A percentile compares a stretch with the other conserved stretches of the same genome.
phyloP scores from a whole-genome alignment of 2,113 vertebrate species.

The Limnothrissa miodon region DNA sequence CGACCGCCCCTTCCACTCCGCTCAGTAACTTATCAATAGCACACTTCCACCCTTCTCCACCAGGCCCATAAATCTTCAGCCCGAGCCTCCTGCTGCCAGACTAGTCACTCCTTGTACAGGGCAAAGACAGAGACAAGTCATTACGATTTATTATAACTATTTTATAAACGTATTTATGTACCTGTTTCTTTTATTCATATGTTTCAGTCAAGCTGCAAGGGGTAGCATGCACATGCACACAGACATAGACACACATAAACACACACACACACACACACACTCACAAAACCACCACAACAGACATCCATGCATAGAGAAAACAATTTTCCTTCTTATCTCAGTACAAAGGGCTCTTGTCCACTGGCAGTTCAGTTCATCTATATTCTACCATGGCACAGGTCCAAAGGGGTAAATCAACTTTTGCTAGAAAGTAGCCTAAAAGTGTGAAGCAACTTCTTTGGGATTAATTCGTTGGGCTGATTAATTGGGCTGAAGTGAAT shows the following conservation, averaged over 20 bases:
- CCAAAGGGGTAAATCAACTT: background rate
- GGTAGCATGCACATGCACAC: background rate
- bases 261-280: too few relatives aligned
- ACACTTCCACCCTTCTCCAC: slow-evolving; percentile 70
- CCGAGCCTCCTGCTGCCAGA: slow-evolving; percentile 57
- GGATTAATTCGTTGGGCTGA: background rate
- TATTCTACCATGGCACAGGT: background rate
- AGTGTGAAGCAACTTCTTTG: background rate
- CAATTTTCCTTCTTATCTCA: background rate
- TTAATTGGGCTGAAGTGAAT: background rate
- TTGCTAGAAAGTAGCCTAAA: background rate
- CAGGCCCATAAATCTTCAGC: slow-evolving; percentile 72
- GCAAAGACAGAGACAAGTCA: background rate
- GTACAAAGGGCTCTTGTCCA: too few relatives aligned
- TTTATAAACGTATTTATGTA: too few relatives aligned
- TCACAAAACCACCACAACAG: too few relatives aligned
- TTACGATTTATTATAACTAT: too few relatives aligned
- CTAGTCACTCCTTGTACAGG: background rate
- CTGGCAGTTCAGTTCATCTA: background rate
- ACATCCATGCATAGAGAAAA: too few relatives aligned
- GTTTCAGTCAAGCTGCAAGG: background rate
- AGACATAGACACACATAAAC: background rate
- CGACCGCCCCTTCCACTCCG: slow-evolving; percentile 59
- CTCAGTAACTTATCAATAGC: slow-evolving; percentile 73
- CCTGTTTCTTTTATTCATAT: too few relatives aligned